Evolutionary conservation across 2,888 invertebrate species (phyloP).

Genomic region (Trichogramma dendrolimi): DNA sequence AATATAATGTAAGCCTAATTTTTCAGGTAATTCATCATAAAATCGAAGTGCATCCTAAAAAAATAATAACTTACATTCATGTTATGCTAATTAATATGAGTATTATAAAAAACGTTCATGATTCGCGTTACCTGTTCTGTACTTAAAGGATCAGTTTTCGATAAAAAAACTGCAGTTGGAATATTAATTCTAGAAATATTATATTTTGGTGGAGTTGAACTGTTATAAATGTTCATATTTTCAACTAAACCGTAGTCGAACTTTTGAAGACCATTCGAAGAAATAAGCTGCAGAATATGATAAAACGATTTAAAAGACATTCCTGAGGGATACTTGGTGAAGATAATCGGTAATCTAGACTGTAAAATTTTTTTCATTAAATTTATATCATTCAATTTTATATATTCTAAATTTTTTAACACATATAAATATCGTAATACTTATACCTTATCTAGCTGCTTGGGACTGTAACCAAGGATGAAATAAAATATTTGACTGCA

Average conservation of each 20-base stretch:
- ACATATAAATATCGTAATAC: neutral
- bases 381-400: too few relatives aligned
- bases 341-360: neutral
- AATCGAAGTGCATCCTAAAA: too few relatives aligned
- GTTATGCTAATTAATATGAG: too few relatives aligned
- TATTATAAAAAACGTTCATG: too few relatives aligned
- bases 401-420: too few relatives aligned
- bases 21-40: too few relatives aligned
- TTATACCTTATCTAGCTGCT: neutral
- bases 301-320: constrained; percentile 68
- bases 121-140: too few relatives aligned
- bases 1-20: too few relatives aligned
- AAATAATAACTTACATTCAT: too few relatives aligned
- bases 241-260: constrained; percentile 65
- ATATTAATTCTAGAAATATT: constrained; percentile 60
- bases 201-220: constrained; percentile 60
- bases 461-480: constrained; percentile 57
- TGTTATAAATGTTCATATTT: constrained; percentile 61
- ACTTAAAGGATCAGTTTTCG: constrained; percentile 58
- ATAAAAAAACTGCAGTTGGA: constrained; percentile 65
- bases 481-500: constrained; percentile 73
- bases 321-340: constrained; percentile 64
- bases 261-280: constrained; percentile 59
- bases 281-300: constrained; percentile 65
- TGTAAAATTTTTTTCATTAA: neutral